Evolutionary conservation across 2,797 vertebrate species (phyloP), one percentile per base, ranked within the genome.

Genomic region (Lepilemur septentrionalis): DNA sequence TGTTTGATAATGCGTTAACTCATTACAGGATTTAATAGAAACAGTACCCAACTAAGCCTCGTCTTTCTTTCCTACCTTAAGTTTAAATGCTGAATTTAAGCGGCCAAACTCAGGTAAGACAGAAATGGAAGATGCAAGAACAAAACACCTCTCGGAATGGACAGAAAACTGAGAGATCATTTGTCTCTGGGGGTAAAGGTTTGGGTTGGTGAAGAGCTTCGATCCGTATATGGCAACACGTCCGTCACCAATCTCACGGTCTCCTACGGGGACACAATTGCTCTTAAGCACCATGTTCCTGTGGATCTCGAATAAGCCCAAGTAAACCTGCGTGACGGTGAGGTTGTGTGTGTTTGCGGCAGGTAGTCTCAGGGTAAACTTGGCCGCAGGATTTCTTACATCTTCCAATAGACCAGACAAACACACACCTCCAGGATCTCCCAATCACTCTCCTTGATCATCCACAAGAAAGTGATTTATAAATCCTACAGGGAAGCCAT

Each of bases 11-110:
- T 43, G 63, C 5, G 70, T 72, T 91, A 84, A 93, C 35, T 65
- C 70, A 78, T 52, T 57, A 70, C 55, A 70, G 15, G 57, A 82
- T 87, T 91, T 85, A 94, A 81, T 5, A 84, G 81, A 70, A 94
- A 93, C 46, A 80, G 83, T 35, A 82, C 61, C 65, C 79, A 83
- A 17, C 1, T 41, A 85, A 38, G 63, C 38, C 55, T 65, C 78
- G 35, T 18, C 72, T 87, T 83, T 75, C 67, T 30, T 96, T 84
- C 43, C 85, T 28, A 48, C 43, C 65, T 81, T 81, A 55, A 80
- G 87, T 78, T n/a, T 69, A 50, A 73, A 12, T 23, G 23, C 32
- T 76, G 63, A 80, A 80, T 50, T 28, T 70, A 72, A 79, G 55
- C 93, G 80, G 72, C 5, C 57, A 94, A 57, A n/a, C 79, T 89